Evolutionary conservation across 1,140 invertebrate genomes (phyloP).

Genomic region (Holcopasites calliopsidis): DNA sequence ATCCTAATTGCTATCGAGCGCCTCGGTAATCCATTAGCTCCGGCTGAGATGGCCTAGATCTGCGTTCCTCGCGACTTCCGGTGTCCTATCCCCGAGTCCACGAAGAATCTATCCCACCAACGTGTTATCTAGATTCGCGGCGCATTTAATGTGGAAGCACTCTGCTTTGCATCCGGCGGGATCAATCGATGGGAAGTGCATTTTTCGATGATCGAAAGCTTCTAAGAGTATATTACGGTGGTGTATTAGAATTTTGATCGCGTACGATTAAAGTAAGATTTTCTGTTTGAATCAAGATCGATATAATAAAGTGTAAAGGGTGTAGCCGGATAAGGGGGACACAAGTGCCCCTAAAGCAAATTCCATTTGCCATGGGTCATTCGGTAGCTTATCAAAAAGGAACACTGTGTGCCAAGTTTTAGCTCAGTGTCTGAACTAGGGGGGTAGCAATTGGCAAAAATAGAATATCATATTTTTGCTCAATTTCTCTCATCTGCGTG

Average conservation of each 20-base stretch:
- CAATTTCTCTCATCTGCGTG: too few relatives aligned
- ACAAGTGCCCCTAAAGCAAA: too few relatives aligned
- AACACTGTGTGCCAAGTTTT: too few relatives aligned
- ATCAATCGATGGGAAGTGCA: constrained; percentile 4
- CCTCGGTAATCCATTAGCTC: constrained; percentile 39
- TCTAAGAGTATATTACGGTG: not conserved
- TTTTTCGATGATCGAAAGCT: not conserved
- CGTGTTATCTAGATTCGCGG: not conserved
- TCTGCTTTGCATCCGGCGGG: not conserved
- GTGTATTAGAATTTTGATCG: not conserved
- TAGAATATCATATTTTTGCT: too few relatives aligned
- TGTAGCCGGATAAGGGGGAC: too few relatives aligned
- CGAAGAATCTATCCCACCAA: not conserved
- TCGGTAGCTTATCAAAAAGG: too few relatives aligned
- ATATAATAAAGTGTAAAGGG: too few relatives aligned
- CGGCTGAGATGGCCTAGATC: constrained; percentile 29
- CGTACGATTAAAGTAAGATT: not conserved
- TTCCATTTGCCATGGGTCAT: too few relatives aligned
- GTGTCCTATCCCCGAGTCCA: not conserved
- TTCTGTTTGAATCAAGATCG: too few relatives aligned
- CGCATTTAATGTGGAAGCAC: constrained; percentile 13
- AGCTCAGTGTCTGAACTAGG: too few relatives aligned
- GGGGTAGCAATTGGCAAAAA: too few relatives aligned
- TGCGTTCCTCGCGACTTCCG: not conserved
- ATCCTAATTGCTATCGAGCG: constrained; percentile 35